Percentiles rank a stretch among this genome's conserved stretches.
These are phyloP conservation scores for Odontothrips loti DNA, from an alignment of 2,888 invertebrate genomes.

Conservation along the genomic window DNA sequence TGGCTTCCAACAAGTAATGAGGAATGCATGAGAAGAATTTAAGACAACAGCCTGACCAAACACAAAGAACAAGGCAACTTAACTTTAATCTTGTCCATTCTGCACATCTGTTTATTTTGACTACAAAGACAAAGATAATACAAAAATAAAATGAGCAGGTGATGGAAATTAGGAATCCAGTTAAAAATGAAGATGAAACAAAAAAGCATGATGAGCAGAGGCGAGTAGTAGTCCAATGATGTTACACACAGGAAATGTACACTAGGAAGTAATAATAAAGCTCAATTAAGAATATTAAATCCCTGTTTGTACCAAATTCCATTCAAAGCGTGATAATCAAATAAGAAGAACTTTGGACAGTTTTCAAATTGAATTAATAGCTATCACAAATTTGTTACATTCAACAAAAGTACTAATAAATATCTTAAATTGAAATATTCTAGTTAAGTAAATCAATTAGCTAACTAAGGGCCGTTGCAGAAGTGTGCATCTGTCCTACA, in stretches of 20 bases:
- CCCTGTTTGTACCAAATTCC: background rate
- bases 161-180: too few species aligned
- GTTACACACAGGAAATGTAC: background rate
- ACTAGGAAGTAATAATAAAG: background rate
- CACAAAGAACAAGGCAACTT: background rate
- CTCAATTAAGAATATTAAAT: background rate
- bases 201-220: too few species aligned
- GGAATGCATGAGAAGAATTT: background rate
- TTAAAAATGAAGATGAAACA: too few species aligned
- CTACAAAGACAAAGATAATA: background rate
- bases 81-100: background rate
- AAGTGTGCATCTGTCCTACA: background rate
- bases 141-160: background rate
- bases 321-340: background rate
- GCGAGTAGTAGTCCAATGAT: too few species aligned
- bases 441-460: constrained; percentile 20
- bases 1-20: background rate
- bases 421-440: constrained; percentile 15
- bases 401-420: constrained; percentile 18
- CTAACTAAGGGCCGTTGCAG: constrained; percentile 1
- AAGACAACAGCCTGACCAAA: background rate
- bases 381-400: constrained; percentile 11
- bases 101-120: background rate
- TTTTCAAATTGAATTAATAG: background rate
- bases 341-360: background rate